Evolutionary conservation across 1,140 invertebrate genomes (phyloP), one percentile per base, ranked within the genome.

Genomic region (Heliconius congener): DNA sequence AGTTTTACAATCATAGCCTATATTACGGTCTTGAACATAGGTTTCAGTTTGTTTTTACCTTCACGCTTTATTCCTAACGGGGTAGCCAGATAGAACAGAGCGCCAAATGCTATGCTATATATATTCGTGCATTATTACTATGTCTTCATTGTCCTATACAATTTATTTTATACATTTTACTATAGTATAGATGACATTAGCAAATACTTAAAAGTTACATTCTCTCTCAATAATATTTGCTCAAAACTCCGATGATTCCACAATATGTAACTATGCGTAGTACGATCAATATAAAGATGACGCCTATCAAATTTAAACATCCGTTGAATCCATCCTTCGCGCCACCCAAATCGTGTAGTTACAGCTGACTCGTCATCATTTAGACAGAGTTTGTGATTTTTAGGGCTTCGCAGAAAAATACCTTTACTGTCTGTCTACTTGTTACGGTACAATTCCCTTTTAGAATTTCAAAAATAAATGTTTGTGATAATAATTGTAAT

Each of bases 281-380:
- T 66, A 50, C 13, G 77, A 78, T 77, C 77, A 50, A 81, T 81
- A 73, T 81, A 78, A 76, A 72, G 70, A 81, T 78, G 82, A 78
- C 74, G 76, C 50, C 70, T 55, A 73, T 76, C 80, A 74, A 81
- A 81, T 81, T 83, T 78, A 77, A 52, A 77, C 73, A 39, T 78
- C 78, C 79, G 78, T 80, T 80, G 81, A 80, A 72, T 80, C 73
- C 71, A 78, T 78, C 82, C 82, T 81, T 74, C 81, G 75, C 81
- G 70, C 78, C 74, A 57, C 72, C 73, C 66, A 76, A 42, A 74
- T 66, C 11, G 42, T 46, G 8, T 72, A 75, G 42, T 16, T 37
- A 37, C 27, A 78, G 66, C 70, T 57, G 60, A 71, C 57, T 71
- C 72, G 74, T 57, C 27, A 79, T 71, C 72, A 79, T 76, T 79